These are phyloP conservation scores for Actinia tenebrosa DNA, from an alignment of 64 coral and sea anemone species.

Conservation along the genomic window DNA sequence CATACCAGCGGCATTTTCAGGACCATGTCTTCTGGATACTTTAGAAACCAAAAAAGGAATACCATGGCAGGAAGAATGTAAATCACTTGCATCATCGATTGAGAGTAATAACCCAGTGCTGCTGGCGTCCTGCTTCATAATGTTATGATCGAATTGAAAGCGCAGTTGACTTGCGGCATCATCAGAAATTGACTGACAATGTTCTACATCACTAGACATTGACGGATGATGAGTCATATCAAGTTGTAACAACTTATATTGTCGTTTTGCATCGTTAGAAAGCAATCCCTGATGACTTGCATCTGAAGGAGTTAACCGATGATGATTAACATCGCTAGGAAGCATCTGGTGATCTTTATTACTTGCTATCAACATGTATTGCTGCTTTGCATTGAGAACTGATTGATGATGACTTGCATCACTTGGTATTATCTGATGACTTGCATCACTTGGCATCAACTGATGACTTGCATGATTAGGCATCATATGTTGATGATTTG, in stretches of 20 bases:
- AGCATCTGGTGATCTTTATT: neutral
- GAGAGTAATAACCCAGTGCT: neutral
- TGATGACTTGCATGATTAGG: no score
- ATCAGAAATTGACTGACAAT: neutral
- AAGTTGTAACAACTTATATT: neutral
- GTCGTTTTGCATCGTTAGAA: neutral
- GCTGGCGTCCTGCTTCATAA: neutral
- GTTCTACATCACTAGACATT: neutral
- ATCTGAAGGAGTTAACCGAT: neutral
- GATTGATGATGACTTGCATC: no score
- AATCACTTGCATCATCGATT: neutral
- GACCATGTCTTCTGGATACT: neutral
- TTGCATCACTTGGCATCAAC: no score
- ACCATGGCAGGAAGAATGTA: neutral
- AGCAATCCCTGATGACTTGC: neutral
- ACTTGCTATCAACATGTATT: no score
- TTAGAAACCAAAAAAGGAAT: neutral
- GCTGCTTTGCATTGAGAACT: no score
- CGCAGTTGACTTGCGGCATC: neutral
- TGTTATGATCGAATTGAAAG: neutral
- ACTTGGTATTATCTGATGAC: no score
- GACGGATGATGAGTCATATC: neutral
- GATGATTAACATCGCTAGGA: neutral
- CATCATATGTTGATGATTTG: no score
- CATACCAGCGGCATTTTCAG: neutral